Evolutionary conservation across 1,140 invertebrate species (phyloP).

Genomic region (Ganaspis sp.): DNA sequence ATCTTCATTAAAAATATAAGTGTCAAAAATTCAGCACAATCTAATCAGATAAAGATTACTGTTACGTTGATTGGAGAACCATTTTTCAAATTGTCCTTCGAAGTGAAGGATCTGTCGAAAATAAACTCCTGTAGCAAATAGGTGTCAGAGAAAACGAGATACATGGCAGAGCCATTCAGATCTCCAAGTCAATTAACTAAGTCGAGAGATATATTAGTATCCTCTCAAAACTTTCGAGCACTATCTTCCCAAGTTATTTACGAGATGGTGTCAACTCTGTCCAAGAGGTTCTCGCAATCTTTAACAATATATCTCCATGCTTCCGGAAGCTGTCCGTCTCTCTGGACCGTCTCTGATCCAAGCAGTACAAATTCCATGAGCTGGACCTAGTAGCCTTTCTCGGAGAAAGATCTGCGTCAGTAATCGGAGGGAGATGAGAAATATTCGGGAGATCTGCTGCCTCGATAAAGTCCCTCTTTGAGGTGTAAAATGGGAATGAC

Average conservation of each 20-base stretch:
- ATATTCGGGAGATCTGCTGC: conserved; percentile 35
- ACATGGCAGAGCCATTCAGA: conserved; percentile 14
- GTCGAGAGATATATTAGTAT: conserved; percentile 44
- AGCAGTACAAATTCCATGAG: conserved; percentile 51
- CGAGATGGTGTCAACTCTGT: conserved; percentile 48
- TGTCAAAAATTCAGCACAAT: conserved; percentile 5
- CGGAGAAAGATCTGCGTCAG: conserved; percentile 31
- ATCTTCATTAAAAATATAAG: conserved; percentile 8
- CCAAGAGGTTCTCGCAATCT: conserved; percentile 53
- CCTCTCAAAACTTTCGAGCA: conserved; percentile 32
- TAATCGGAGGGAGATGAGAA: conserved; percentile 38
- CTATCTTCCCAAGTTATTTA: conserved; percentile 31
- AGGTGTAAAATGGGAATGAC: conserved; percentile 27
- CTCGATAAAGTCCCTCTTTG: not conserved
- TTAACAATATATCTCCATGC: conserved; percentile 65
- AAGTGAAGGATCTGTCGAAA: not conserved
- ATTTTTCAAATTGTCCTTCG: conserved; percentile 11
- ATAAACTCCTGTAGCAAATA: conserved; percentile 4
- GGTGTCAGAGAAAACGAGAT: conserved; percentile 38
- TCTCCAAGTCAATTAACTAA: conserved; percentile 46
- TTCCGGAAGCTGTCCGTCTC: conserved; percentile 74
- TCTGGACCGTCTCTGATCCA: conserved; percentile 42
- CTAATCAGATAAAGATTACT: conserved; percentile 2
- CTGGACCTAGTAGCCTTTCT: conserved; percentile 44
- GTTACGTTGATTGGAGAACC: conserved; percentile 6